phyloP scores from a whole-genome alignment of 2,888 invertebrate species.

The Polymixis flavicincta region DNA sequence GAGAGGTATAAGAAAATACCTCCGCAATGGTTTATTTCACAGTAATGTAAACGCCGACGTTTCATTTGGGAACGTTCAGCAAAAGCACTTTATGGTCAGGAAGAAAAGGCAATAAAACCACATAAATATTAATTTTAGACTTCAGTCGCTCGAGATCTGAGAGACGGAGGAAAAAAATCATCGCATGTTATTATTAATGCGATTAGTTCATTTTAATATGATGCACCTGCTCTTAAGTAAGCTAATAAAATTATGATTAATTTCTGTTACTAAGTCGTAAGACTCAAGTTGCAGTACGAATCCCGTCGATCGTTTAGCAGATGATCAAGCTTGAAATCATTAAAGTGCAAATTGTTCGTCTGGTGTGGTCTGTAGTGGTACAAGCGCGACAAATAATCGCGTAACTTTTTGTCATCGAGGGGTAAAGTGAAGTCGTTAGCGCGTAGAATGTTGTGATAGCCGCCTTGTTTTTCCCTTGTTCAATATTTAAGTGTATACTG shows the following conservation, averaged over 20 bases:
- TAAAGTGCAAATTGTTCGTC: slow-evolving; percentile 45
- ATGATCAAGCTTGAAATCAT: slow-evolving; percentile 36
- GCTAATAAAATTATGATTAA: slow-evolving; percentile 65
- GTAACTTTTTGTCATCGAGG: slow-evolving; percentile 50
- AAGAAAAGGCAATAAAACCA: slow-evolving; percentile 80
- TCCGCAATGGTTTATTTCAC: slow-evolving; percentile 63
- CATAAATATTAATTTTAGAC: slow-evolving; percentile 76
- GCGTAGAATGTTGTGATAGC: slow-evolving; percentile 62
- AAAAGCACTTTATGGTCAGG: slow-evolving; percentile 78
- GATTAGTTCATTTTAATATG: slow-evolving; percentile 61
- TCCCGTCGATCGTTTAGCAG: slow-evolving; percentile 21
- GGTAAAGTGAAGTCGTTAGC: slow-evolving; percentile 64
- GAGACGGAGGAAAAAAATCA: slow-evolving; percentile 67
- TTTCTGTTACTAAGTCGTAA: slow-evolving; percentile 51
- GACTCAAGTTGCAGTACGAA: slow-evolving; percentile 24
- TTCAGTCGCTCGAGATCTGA: slow-evolving; percentile 75
- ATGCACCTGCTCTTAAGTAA: slow-evolving; percentile 61
- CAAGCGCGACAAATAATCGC: slow-evolving; percentile 61
- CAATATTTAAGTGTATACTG: slow-evolving; percentile 68
- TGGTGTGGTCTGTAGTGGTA: slow-evolving; percentile 55
- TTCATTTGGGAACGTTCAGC: slow-evolving; percentile 72
- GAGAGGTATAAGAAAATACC: slow-evolving; percentile 41
- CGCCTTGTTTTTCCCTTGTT: slow-evolving; percentile 68
- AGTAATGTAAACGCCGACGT: slow-evolving; percentile 70
- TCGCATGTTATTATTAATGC: slow-evolving; percentile 66